Evolutionary conservation across 2,797 vertebrate species (phyloP).

Genomic region (Malacoraja senta): DNA sequence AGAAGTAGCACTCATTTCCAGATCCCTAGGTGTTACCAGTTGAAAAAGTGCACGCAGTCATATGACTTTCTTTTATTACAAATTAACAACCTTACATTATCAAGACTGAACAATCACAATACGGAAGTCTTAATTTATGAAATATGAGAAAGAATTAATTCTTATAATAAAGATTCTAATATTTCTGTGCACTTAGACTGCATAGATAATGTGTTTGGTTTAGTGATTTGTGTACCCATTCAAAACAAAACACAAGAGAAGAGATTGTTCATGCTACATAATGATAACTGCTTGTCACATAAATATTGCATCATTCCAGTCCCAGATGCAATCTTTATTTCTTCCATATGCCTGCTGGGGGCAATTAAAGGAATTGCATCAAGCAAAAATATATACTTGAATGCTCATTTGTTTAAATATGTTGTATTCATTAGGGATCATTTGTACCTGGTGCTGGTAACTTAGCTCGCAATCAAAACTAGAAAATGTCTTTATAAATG

Average conservation of each 20-base stretch:
- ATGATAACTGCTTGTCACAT: background rate
- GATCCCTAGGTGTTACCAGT: background rate
- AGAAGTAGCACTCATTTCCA: background rate
- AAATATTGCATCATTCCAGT: constrained; percentile 2
- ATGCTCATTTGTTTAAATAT: background rate
- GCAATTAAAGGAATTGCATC: background rate
- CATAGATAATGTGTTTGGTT: background rate
- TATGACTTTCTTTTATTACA: background rate
- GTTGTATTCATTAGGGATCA: background rate
- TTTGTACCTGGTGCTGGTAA: background rate
- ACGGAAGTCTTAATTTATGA: background rate
- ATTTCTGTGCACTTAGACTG: background rate
- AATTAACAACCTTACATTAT: background rate
- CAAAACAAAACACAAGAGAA: background rate
- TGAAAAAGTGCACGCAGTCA: background rate
- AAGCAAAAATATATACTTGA: background rate
- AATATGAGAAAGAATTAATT: background rate
- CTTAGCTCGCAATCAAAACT: background rate
- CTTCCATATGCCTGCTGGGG: background rate
- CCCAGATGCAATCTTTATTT: background rate
- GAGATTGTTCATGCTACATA: background rate
- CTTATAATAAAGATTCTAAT: background rate
- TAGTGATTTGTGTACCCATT: background rate
- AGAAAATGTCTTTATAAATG: background rate
- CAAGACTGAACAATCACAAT: background rate